A percentile compares a stretch with the other conserved stretches of the same genome.
phyloP scores from a whole-genome alignment of 2,888 invertebrate species.

The Hemistola chrysoprasaria region DNA sequence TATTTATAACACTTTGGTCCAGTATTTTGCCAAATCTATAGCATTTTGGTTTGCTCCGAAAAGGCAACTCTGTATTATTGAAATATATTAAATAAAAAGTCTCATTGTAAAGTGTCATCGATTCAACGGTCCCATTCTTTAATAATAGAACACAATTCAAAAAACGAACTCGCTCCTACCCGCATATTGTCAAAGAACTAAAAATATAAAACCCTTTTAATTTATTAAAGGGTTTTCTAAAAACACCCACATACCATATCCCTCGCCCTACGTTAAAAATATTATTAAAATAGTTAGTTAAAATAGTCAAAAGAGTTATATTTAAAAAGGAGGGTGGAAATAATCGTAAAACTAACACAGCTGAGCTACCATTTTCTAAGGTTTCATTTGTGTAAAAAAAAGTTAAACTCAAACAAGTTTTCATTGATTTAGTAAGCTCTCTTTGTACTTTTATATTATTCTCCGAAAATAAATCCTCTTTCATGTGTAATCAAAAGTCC shows the following conservation, averaged over 20 bases:
- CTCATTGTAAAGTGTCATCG: not conserved
- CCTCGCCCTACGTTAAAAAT: slow-evolving; percentile 71
- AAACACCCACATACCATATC: slow-evolving; percentile 57
- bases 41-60: too few relatives aligned
- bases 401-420: too few relatives aligned
- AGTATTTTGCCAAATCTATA: too few relatives aligned
- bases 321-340: slow-evolving; percentile 71
- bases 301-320: slow-evolving; percentile 82
- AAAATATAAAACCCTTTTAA: slow-evolving; percentile 57
- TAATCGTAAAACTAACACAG: slow-evolving; percentile 79
- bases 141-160: slow-evolving; percentile 47
- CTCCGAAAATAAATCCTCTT: too few relatives aligned
- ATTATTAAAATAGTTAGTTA: slow-evolving; percentile 77
- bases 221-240: slow-evolving; percentile 34
- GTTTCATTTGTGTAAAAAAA: too few relatives aligned
- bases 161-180: slow-evolving; percentile 56
- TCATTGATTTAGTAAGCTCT: too few relatives aligned
- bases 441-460: too few relatives aligned
- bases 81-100: too few relatives aligned
- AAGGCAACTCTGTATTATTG: too few relatives aligned
- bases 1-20: too few relatives aligned
- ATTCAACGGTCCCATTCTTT: slow-evolving; percentile 8
- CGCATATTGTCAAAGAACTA: slow-evolving; percentile 54
- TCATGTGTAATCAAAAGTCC: not conserved
- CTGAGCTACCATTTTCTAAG: slow-evolving; percentile 44